These are phyloP conservation scores for Ommatoiulus sabulosus DNA, from an alignment of 2,888 invertebrate genomes.

Conservation along the genomic window DNA sequence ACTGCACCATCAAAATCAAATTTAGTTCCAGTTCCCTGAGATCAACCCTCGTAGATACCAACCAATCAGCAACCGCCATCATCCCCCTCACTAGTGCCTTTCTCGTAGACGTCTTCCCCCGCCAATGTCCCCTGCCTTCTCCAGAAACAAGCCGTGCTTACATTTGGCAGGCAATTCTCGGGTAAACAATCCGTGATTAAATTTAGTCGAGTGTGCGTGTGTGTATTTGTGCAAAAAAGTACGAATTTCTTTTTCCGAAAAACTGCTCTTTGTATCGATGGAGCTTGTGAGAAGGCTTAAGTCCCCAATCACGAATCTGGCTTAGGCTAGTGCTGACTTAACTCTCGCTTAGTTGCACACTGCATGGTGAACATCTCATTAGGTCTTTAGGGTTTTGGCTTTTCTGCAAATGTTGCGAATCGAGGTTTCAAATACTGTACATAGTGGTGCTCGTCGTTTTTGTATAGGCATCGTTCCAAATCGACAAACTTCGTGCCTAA, in stretches of 20 bases:
- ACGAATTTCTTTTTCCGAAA: neutral
- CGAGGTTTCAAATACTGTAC: neutral
- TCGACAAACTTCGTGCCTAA: too few relatives aligned
- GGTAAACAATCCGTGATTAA: conserved; percentile 7
- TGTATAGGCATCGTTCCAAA: neutral
- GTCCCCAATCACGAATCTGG: conserved; percentile 11
- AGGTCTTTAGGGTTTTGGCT: neutral
- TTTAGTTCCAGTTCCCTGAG: conserved; percentile 40
- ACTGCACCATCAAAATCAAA: conserved; percentile 42
- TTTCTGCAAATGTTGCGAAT: conserved; percentile 20
- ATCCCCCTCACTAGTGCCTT: conserved; percentile 28
- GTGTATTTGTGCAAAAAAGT: neutral
- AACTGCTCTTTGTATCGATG: conserved; percentile 8
- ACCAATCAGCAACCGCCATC: conserved; percentile 34
- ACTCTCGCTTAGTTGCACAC: conserved; percentile 10
- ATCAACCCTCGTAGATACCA: conserved; percentile 27
- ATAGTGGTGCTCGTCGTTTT: conserved; percentile 13
- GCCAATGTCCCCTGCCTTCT: neutral
- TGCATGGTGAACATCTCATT: conserved; percentile 13
- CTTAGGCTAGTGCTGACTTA: conserved; percentile 3
- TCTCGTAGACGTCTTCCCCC: neutral
- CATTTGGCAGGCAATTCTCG: conserved; percentile 34
- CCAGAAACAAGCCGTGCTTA: neutral
- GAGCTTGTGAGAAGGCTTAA: neutral
- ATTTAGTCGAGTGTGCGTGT: conserved; percentile 20